phyloP scores from a whole-genome alignment of 2,888 invertebrate genomes.

The Amphipoea oculea region DNA sequence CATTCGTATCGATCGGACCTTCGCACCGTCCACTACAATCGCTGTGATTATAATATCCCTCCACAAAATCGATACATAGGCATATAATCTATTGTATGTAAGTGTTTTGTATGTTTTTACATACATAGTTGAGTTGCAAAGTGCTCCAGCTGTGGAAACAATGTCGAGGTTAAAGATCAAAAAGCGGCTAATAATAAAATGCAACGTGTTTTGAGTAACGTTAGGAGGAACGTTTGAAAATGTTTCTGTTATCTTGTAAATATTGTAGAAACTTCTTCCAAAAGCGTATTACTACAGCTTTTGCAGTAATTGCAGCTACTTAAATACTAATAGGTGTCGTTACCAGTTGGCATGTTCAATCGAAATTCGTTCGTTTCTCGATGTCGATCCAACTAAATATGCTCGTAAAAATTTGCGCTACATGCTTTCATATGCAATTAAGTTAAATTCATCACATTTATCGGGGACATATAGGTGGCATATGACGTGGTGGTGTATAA shows the following conservation, averaged over 20 bases:
- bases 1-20: constrained; percentile 13
- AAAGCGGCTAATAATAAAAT: constrained; percentile 60
- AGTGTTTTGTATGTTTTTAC: constrained; percentile 54
- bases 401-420: neutral
- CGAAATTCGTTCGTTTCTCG: too few relatives aligned
- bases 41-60: constrained; percentile 19
- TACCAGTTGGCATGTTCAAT: neutral
- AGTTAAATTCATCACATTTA: neutral
- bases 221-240: neutral
- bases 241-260: neutral
- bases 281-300: neutral
- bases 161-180: constrained; percentile 68
- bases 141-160: constrained; percentile 64
- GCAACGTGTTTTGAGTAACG: constrained; percentile 39
- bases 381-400: neutral
- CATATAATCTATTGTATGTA: constrained; percentile 40
- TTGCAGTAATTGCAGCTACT: neutral
- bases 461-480: neutral
- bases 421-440: neutral
- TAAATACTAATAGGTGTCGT: neutral
- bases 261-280: neutral
- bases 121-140: constrained; percentile 54
- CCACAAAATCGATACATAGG: constrained; percentile 14
- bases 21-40: neutral
- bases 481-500: too few relatives aligned